Percentiles rank a stretch among this genome's conserved stretches.
phyloP scores from a whole-genome alignment of 1,140 invertebrate species.

The Halesus radiatus region DNA sequence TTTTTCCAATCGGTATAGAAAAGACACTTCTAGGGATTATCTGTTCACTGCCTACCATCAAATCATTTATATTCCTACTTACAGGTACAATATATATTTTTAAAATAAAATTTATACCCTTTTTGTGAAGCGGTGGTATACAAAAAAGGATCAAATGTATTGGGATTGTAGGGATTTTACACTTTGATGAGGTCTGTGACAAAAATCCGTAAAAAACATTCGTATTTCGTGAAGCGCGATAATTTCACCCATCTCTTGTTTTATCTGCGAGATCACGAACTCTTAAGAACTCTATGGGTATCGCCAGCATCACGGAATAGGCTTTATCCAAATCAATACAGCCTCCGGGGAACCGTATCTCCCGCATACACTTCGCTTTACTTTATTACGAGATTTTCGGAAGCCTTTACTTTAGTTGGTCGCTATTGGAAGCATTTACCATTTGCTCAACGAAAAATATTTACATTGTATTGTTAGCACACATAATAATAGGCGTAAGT shows the following conservation, averaged over 20 bases:
- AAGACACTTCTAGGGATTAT: too few relatives aligned
- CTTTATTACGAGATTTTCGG: slow-evolving; percentile 31
- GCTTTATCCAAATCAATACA: slow-evolving; percentile 41
- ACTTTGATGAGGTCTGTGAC: too few relatives aligned
- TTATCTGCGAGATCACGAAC: slow-evolving; percentile 44
- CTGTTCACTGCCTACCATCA: too few relatives aligned
- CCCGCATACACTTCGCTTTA: slow-evolving; percentile 29
- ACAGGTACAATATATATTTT: too few relatives aligned
- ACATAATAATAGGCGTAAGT: too few relatives aligned
- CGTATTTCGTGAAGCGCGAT: background rate
- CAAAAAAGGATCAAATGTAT: too few relatives aligned
- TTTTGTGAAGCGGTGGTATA: too few relatives aligned
- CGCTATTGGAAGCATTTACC: slow-evolving; percentile 6
- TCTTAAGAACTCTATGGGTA: slow-evolving; percentile 19
- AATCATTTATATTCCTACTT: too few relatives aligned
- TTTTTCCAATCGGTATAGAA: too few relatives aligned
- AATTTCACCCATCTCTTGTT: slow-evolving; percentile 37
- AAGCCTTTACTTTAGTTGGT: slow-evolving; percentile 23
- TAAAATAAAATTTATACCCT: too few relatives aligned
- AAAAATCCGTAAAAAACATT: background rate
- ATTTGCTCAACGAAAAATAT: background rate
- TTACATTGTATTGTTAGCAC: too few relatives aligned
- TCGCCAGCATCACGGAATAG: slow-evolving; percentile 30
- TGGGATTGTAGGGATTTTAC: too few relatives aligned
- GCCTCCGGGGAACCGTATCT: slow-evolving; percentile 20